Base-by-base conservation (phyloP, 2,888 invertebrate species). In the Sycophila texana region DNA sequence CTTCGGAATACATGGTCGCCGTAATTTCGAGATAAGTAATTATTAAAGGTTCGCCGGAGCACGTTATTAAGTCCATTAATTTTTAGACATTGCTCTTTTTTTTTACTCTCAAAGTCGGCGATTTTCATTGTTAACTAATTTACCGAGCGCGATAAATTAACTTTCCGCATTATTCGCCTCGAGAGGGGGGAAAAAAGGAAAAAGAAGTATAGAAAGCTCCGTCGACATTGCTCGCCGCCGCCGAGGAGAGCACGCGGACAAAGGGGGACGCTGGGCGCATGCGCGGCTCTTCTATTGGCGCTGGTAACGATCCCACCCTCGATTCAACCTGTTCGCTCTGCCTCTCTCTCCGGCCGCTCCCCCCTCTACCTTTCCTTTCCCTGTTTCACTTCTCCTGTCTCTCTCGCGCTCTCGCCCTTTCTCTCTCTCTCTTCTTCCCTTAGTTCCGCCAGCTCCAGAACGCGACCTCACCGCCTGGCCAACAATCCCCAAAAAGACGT, bases 281-380 rank as follows among this genome's bases (percentile, higher is more conserved):
- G 89, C 89, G 88, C 85, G 76, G 82, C 72, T 79, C 82, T 79
- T 78, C 83, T 81, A 82, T 83, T 82, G 84, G 83, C 84, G 83
- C 86, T 83, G 84, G 88, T 90, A 90, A 90, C 88, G 88, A 87
- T 87, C 86, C 86, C 85, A 85, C 86, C 86, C 86, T 82, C 84
- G 80, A 80, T 80, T 80, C 77, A 83, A 83, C 85, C 83, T 83
- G 83, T 82, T 83, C 83, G 83, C 83, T 82, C 84, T 84, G 85
- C 74, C 76, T 70, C 74, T 75, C 51, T 53, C 75, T 71, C 81
- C 77, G 74, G 58, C 74, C 82, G 71, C 81, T n/a, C n/a, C 39
- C 20, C 70, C 60, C 58, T 60, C 12, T 4, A 63, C 47, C 14
- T 55, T 53, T 30, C 20, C 66, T 67, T 26, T 74, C 58, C 57